These are phyloP conservation scores for Mellivora capensis DNA, from an alignment of 2,113 vertebrate genomes.

Conservation along the genomic window DNA sequence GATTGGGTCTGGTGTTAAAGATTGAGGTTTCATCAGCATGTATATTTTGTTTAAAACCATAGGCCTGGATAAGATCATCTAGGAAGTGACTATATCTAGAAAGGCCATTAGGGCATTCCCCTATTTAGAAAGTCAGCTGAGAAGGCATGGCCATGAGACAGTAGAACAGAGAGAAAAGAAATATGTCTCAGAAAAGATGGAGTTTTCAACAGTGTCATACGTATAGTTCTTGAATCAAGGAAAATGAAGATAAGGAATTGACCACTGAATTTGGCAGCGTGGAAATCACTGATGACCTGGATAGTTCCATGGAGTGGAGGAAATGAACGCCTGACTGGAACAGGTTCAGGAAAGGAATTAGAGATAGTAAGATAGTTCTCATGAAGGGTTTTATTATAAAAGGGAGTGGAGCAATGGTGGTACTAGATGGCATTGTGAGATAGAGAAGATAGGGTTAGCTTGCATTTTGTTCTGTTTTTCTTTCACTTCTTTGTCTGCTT, in stretches of 20 bases:
- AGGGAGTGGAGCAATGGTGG: background rate
- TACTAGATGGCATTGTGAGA: background rate
- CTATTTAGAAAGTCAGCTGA: background rate
- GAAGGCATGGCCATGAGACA: background rate
- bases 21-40: background rate
- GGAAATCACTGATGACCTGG: background rate
- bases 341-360: background rate
- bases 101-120: background rate
- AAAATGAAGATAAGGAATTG: background rate
- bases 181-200: background rate
- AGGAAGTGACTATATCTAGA: background rate
- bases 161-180: background rate
- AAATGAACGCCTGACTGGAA: background rate
- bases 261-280: background rate
- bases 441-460: background rate
- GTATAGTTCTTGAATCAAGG: background rate
- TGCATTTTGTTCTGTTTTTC: background rate
- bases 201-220: background rate
- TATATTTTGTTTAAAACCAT: background rate
- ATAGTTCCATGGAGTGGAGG: background rate
- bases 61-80: background rate
- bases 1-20: background rate
- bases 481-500: background rate
- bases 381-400: background rate
- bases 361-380: background rate